Base-by-base conservation (phyloP, 2,113 vertebrate genomes). In the Myanophis thanlyinensis region DNA sequence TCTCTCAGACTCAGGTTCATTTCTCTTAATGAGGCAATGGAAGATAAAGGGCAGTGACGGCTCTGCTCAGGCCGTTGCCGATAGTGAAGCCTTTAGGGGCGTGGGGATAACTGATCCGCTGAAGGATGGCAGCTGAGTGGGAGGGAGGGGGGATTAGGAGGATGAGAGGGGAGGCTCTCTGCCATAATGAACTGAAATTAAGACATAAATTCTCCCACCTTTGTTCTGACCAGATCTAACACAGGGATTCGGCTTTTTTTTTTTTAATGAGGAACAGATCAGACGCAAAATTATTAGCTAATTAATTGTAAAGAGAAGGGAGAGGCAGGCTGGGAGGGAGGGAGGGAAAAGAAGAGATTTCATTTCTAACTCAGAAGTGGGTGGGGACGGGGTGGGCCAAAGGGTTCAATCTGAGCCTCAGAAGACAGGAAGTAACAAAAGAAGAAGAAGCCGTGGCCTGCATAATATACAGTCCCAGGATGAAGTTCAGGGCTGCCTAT, bases 191-290 rank as follows among this genome's bases (percentile, higher is more conserved):
- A 97, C 97, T 96, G 97, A 98, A 98, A 98, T 98, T 98, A 98
- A 98, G 97, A 98, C 97, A 98, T 98, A 98, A 98, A 98, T 98
- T 98, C 97, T 97, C 96, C 96, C 97, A 98, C 98, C 97, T 98
- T 98, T 97, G 96, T 97, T 98, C 96, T 4, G 0, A 97, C 96
- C 94, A 97, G 95, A 96, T 96, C 95, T 97, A 96, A 97, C 94
- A 95, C 90, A 91, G 96, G 96, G 95, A 97, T 97, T 97, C 93
- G 84, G 96, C 95, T 97, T 97, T 97, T 67, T 67, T 56, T 67
- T 67, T 35, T 44, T 98, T 97, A 97, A 98, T 98, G 97, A 98
- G 96, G 97, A 97, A 97, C 97, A 97, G 96, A 97, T 97, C 97
- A 94, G 97, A 94, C 94, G 97, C 95, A 97, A 98, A 97, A 98